A percentile compares a stretch with the other conserved stretches of the same genome.
Evolutionary conservation across 2,888 invertebrate genomes (phyloP).

Genomic region (Cinara cedri): DNA sequence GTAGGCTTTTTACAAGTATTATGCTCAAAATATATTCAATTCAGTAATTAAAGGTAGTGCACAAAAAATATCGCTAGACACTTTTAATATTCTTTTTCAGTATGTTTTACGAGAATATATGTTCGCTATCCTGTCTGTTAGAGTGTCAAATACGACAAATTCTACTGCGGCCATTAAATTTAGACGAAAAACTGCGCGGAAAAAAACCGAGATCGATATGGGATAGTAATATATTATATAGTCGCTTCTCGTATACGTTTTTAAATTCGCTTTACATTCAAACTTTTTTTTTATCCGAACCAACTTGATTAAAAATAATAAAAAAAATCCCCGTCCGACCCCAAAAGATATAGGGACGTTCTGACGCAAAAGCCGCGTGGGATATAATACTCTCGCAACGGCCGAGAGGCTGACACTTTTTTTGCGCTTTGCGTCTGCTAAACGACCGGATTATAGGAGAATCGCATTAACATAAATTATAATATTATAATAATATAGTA

Average conservation of each 20-base stretch:
- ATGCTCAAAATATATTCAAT: too few relatives aligned
- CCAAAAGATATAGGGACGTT: constrained; percentile 28
- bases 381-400: constrained; percentile 12
- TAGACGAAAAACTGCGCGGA: too few relatives aligned
- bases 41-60: too few relatives aligned
- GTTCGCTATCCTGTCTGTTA: too few relatives aligned
- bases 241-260: not conserved
- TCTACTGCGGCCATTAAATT: too few relatives aligned
- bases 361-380: constrained; percentile 1
- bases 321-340: not conserved
- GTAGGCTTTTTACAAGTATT: too few relatives aligned
- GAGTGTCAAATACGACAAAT: too few relatives aligned
- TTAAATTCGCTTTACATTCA: constrained; percentile 2
- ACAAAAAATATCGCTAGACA: too few relatives aligned
- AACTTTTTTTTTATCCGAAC: constrained; percentile 27
- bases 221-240: not conserved
- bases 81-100: too few relatives aligned
- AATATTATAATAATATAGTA: not conserved
- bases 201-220: not conserved
- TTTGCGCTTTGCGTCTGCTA: constrained; percentile 21
- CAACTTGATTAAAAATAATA: constrained; percentile 50
- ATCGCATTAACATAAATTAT: constrained; percentile 53
- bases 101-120: too few relatives aligned
- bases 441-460: constrained; percentile 46
- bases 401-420: constrained; percentile 22